phyloP scores from a whole-genome alignment of 2,888 invertebrate genomes.

The Julus scandinavius region DNA sequence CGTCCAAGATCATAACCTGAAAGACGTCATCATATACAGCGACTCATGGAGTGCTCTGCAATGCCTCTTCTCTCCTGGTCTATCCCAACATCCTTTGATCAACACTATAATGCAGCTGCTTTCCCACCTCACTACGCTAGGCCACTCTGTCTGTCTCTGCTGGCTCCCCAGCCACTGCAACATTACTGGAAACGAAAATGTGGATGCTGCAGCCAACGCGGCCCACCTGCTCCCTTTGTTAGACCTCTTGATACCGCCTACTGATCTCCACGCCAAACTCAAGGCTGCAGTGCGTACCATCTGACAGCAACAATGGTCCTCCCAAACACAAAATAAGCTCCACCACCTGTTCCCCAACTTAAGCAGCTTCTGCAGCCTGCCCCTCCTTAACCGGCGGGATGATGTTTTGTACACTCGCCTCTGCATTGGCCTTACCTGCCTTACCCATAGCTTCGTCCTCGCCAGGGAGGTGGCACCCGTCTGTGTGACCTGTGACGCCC shows the following conservation, averaged over 20 bases:
- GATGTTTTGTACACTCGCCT: background rate
- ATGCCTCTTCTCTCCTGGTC: background rate
- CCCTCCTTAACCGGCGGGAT: background rate
- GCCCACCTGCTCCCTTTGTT: background rate
- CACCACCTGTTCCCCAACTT: background rate
- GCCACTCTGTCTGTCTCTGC: background rate
- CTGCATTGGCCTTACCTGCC: background rate
- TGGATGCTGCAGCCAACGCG: no score
- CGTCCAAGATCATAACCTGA: background rate
- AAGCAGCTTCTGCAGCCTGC: background rate
- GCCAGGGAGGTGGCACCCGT: background rate
- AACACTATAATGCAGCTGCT: background rate
- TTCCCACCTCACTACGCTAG: background rate
- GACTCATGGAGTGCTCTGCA: background rate
- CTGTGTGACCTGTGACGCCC: background rate
- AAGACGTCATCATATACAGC: background rate
- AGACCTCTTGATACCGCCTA: background rate
- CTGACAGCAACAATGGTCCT: background rate
- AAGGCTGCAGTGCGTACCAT: background rate
- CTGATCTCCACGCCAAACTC: background rate
- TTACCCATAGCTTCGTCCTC: background rate
- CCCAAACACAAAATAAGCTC: background rate
- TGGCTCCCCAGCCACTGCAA: background rate
- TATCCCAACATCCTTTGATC: background rate
- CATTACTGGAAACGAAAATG: background rate